Evolutionary conservation across 2,113 vertebrate genomes (phyloP), one percentile per base, ranked within the genome.

Genomic region (Oplegnathus fasciatus): DNA sequence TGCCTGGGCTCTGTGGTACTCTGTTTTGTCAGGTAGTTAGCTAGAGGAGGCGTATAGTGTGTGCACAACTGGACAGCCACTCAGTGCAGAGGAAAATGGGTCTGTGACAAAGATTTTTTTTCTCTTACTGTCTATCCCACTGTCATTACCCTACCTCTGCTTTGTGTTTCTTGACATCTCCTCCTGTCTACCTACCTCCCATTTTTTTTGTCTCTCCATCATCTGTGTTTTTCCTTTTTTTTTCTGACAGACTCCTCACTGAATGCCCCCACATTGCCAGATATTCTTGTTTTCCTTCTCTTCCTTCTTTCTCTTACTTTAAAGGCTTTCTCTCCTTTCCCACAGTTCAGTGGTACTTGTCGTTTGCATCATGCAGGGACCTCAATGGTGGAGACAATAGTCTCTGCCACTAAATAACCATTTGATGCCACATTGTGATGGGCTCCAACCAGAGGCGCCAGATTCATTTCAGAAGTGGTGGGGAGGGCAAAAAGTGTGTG

Each of bases 1-100:
- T 20, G 46, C 34, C 62, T 54, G 50, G 65, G 65, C 72, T 65
- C 44, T 77, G 57, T 34, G 62, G 20, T 58, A 54, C 64, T 87
- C 34, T 66, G 78, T 85, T 83, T 83, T 88, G 91, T 88, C 88
- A 90, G 86, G 70, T 92, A 82, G 86, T 91, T 91, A 89, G 71
- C 66, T 13, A 24, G 64, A 66, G 40, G 58, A 80, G 60, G 79
- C 58, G 37, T 60, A 6, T 15, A 67, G 32, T 70, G 83, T 82
- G 55, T 73, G 86, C 60, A 82, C 68, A 30, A 78, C 78, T 77
- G 75, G 78, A 86, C 78, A 80, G 62, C 79, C 75, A 68, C 65
- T 86, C 79, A 37, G 32, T 57, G 57, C 48, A 50, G 22, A 42
- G 9, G 20, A 71, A 83, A 83, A 83, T 54, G 55, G 61, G 5